phyloP scores from a whole-genome alignment of 37 sponge, comb jelly and placozoan species.

The Oscarella lobularis region DNA sequence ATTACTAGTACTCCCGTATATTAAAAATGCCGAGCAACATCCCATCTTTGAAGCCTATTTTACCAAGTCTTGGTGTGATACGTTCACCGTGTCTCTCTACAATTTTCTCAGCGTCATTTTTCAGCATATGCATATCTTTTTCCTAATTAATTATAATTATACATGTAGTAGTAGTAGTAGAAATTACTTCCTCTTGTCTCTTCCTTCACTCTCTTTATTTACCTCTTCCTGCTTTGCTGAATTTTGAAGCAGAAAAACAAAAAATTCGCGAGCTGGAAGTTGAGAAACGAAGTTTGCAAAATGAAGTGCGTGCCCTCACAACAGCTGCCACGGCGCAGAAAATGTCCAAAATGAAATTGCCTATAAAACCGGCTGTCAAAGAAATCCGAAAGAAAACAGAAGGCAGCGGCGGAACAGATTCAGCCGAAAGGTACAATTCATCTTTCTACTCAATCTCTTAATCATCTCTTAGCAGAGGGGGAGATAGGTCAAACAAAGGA shows the following conservation, averaged over 20 bases:
- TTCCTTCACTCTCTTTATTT: background rate
- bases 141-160: background rate
- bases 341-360: too few relatives aligned
- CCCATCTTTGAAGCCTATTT: slow-evolving; percentile 67
- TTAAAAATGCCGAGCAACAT: slow-evolving; percentile 58
- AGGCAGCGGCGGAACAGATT: too few relatives aligned
- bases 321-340: background rate
- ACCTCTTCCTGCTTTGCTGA: slow-evolving; percentile 62
- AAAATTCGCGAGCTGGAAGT: slow-evolving; percentile 51
- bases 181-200: background rate
- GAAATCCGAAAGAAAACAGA: too few relatives aligned
- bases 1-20: slow-evolving; percentile 81
- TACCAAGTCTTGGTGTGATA: slow-evolving; percentile 66
- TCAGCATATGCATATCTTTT: slow-evolving; percentile 55
- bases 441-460: too few relatives aligned
- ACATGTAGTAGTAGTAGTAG: background rate
- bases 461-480: too few relatives aligned
- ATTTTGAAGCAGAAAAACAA: slow-evolving; percentile 57
- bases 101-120: slow-evolving; percentile 89
- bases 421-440: too few relatives aligned
- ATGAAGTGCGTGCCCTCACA: background rate
- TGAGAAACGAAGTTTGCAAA: slow-evolving; percentile 20
- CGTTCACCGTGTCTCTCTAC: slow-evolving; percentile 57
- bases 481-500: too few relatives aligned
- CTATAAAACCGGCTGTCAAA: too few relatives aligned